phyloP scores from a whole-genome alignment of 2,888 invertebrate species.

The Neuroscelio doddi region DNA sequence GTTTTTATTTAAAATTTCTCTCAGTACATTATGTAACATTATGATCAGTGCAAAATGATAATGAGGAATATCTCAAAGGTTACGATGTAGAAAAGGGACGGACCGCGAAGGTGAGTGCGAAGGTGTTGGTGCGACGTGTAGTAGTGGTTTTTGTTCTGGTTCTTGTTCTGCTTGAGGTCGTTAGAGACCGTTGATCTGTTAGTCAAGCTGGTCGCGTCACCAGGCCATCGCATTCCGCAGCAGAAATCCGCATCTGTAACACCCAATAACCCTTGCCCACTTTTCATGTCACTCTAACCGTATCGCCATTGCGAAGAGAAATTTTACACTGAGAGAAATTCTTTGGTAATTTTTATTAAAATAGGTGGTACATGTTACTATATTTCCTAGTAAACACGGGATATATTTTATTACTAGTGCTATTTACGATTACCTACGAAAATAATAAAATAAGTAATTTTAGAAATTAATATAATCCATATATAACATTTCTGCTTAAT shows the following conservation, averaged over 20 bases:
- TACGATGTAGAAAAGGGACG: constrained; percentile 62
- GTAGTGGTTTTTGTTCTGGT: constrained; percentile 70
- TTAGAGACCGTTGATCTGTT: constrained; percentile 65
- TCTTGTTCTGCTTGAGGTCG: constrained; percentile 65
- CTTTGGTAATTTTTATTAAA: no score
- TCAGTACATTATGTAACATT: constrained; percentile 13
- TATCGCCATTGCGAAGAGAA: background rate
- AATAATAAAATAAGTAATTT: no score
- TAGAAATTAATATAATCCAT: no score
- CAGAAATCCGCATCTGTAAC: constrained; percentile 93
- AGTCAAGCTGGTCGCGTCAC: constrained; percentile 76
- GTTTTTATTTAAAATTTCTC: no score
- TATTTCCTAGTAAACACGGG: no score
- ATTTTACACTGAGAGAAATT: no score
- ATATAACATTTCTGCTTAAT: no score
- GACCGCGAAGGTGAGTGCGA: constrained; percentile 72
- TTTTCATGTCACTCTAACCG: constrained; percentile 47
- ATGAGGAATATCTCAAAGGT: constrained; percentile 50
- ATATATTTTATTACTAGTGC: no score
- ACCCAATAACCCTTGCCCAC: constrained; percentile 70
- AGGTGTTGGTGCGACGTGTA: constrained; percentile 71
- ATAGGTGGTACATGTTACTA: no score
- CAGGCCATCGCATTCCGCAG: constrained; percentile 87
- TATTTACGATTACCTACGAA: no score
- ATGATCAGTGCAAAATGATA: constrained; percentile 25